These are phyloP conservation scores for Ursus arctos DNA, from an alignment of 2,113 vertebrate species.

Conservation along the genomic window DNA sequence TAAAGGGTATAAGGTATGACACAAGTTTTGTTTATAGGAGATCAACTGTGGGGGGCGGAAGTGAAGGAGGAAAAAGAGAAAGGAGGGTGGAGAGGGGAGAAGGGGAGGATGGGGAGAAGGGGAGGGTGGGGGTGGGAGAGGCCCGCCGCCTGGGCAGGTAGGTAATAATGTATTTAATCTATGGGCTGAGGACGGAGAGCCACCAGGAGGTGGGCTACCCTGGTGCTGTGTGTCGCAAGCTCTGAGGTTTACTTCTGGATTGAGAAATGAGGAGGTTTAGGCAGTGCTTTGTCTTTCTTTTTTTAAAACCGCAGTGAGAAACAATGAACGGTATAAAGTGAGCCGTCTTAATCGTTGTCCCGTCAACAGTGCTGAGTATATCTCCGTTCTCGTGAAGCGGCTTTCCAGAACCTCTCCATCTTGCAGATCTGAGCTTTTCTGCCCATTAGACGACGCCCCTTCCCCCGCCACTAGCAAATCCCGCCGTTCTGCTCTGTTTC, in stretches of 20 bases:
- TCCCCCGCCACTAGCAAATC: rapidly evolving
- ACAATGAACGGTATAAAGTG: not conserved
- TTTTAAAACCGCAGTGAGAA: not conserved
- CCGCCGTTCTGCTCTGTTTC: not conserved
- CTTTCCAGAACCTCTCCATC: not conserved
- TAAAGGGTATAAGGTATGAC: not conserved
- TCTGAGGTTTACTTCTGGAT: not conserved
- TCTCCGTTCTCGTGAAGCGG: not conserved
- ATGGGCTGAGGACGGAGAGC: not conserved
- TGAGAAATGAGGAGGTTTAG: not conserved
- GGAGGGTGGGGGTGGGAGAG: not conserved
- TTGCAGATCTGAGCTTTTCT: not conserved
- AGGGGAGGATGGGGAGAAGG: too few relatives aligned
- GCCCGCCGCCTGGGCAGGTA: not conserved
- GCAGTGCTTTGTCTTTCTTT: not conserved
- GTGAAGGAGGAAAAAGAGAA: not conserved
- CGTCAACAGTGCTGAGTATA: not conserved
- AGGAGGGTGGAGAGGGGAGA: not conserved
- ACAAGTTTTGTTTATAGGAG: conserved; percentile 45
- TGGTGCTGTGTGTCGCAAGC: not conserved
- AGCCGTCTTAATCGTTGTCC: not conserved
- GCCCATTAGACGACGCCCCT: not conserved
- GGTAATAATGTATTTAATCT: not conserved
- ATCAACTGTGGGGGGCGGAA: not conserved
- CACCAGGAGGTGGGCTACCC: not conserved